Base-by-base conservation (phyloP, 2,113 vertebrate species). In the Actinemys pallida region DNA sequence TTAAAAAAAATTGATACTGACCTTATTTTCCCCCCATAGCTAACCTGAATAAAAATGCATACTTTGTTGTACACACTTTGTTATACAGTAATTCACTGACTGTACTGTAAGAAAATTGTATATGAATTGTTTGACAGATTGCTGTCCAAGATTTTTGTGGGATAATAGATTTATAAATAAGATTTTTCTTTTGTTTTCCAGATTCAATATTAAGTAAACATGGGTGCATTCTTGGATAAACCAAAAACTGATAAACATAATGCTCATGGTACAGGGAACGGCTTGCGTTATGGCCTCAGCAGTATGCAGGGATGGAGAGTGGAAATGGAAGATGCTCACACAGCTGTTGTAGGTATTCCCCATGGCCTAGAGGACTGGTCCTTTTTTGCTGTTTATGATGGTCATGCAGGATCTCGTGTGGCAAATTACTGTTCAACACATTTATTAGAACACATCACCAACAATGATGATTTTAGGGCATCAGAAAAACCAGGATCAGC, bases 281-380 rank as follows among this genome's bases (percentile, higher is more conserved):
- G 99, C 88, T 98, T 99, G 95, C 99, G 98, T 92, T 99, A 99
- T 0, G 99, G 99, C 94, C 98, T 99, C 94, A 99, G 99, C 98
- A 99, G 99, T 97, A 99, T 99, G 99, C 99, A 99, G 98, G 99
- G 99, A 76, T 99, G 99, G 99, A 98, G 99, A 97, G 99, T 99
- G 97, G 99, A 99, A 96, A 99, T 99, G 99, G 99, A 99, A 98
- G 99, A 99, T 78, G 99, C 99, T 84, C 99, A 99, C 97, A 99
- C 99, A 11, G 99, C 99, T 90, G 98, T 99, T 85, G 97, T 99
- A 95, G 99, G 99, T 84, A 99, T 99, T 94, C 99, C 99, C 78
- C 99, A 99, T 1, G 99, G 99, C 96, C 98, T 99, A 98, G 98
- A 98, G 88, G 98, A 99, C 98, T 99, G 99, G 99, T 99, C 99